These are phyloP conservation scores for Macrostomum lignano DNA, from an alignment of 1,140 invertebrate species.

Conservation along the genomic window DNA sequence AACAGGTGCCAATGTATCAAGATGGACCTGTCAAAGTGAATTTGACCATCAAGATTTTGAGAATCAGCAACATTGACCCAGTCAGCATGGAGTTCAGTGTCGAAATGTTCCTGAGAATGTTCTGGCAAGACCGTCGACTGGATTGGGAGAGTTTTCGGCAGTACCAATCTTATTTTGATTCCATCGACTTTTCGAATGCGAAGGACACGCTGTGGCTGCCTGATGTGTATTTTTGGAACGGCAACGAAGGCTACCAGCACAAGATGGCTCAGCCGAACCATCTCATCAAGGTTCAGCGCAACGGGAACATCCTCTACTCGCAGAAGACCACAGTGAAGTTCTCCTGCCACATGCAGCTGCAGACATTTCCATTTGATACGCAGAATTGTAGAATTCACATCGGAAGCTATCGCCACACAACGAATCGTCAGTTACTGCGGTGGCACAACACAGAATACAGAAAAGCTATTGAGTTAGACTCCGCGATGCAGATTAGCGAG, in stretches of 20 bases:
- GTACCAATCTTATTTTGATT: not conserved
- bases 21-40: slow-evolving; percentile 1
- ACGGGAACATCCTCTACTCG: slow-evolving; percentile 35
- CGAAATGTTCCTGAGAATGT: slow-evolving; percentile 50
- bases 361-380: slow-evolving; percentile 9
- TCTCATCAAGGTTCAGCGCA: slow-evolving; percentile 33
- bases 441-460: slow-evolving; percentile 2
- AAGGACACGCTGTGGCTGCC: slow-evolving; percentile 36
- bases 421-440: not conserved
- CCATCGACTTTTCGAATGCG: not conserved
- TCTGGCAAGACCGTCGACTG: slow-evolving; percentile 45
- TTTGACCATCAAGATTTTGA: slow-evolving; percentile 4
- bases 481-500: too few species aligned
- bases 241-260: slow-evolving; percentile 31
- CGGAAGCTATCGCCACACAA: slow-evolving; percentile 8
- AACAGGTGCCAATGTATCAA: too few species aligned
- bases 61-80: slow-evolving; percentile 4
- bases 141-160: slow-evolving; percentile 19
- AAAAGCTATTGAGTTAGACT: too few species aligned
- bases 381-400: slow-evolving; percentile 9
- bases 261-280: slow-evolving; percentile 35
- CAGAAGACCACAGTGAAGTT: slow-evolving; percentile 8
- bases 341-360: slow-evolving; percentile 9
- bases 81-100: slow-evolving; percentile 32
- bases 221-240: slow-evolving; percentile 40